Evolutionary conservation across 2,888 invertebrate species (phyloP), one percentile per base, ranked within the genome.

Genomic region (Pedicia rivosa): DNA sequence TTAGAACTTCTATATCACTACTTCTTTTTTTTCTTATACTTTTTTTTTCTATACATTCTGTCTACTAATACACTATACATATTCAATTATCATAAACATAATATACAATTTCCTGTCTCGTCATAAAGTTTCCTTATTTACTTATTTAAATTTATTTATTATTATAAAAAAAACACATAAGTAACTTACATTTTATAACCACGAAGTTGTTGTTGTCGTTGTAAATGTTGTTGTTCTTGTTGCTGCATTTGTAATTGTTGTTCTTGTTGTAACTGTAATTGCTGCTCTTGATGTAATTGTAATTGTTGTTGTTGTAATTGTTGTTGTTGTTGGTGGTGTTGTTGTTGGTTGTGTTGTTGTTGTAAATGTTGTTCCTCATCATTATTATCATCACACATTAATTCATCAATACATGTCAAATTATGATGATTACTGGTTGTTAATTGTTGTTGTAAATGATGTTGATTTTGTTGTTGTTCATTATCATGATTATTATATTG

Each of bases 381-480:
- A 7, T 54, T 53, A 31, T 52, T 53, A 16, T 59, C 57, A 16
- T 57, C 58, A 43, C 57, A 56, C 46, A 58, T 52, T 8, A 59
- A 43, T 35, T 57, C 57, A 37, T 56, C 43, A 40, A 52, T 42
- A 19, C 46, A 48, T 12, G 42, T 46, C 20, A 46, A 19, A 20
- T 12, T 12, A 12, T 17, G 8, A 12, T 28, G 29, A 33, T 37
- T 39, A 37, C 24, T 42, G 42, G 27, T 29, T 30, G 15, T 42
- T 6, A 41, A 31, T 15, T 42, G 33, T 15, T 37, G 41, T 10
- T 48, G 47, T 19, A 44, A 46, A 16, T 44, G 42, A 9, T 42
- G 40, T 19, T 42, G 44, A 3, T 44, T 43, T 3, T 43, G 44
- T n/a, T 40, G 34, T 25, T 33, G 39, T 25, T 38, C n/a, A 26